Conservation (phyloP, 2,797 vertebrate species). For the Spea hammondii region DNA sequence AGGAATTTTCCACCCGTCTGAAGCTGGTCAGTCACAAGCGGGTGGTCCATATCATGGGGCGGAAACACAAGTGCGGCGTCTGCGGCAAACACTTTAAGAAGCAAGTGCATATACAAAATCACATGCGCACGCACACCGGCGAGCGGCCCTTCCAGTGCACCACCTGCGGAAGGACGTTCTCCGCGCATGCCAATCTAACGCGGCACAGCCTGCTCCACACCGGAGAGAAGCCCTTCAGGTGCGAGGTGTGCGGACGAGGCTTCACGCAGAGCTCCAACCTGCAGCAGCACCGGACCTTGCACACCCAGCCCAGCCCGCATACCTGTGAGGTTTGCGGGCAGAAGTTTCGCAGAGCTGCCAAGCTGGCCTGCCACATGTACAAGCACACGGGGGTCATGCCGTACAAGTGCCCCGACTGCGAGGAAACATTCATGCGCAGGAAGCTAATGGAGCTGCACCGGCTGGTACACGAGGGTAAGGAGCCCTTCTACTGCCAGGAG, state of each 20-base stretch:
- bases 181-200: constrained; percentile 81
- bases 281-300: constrained; percentile 83
- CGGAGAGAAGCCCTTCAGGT: constrained; percentile 81
- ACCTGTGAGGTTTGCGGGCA: constrained; percentile 74
- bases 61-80: constrained; percentile 79
- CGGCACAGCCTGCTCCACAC: constrained; percentile 88
- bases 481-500: constrained; percentile 25
- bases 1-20: constrained; percentile 75
- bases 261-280: constrained; percentile 90
- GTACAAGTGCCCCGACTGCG: constrained; percentile 73
- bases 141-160: constrained; percentile 86
- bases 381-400: constrained; percentile 73
- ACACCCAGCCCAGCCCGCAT: constrained; percentile 63
- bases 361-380: constrained; percentile 73
- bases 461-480: constrained; percentile 51
- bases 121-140: constrained; percentile 85
- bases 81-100: constrained; percentile 87
- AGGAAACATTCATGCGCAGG: constrained; percentile 69
- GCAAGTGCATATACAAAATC: constrained; percentile 81
- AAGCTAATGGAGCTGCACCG: constrained; percentile 68
- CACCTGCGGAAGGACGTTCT: constrained; percentile 84
- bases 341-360: constrained; percentile 71
- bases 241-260: constrained; percentile 80
- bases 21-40: constrained; percentile 78
- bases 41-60: constrained; percentile 72